Evolutionary conservation across 1,140 invertebrate genomes (phyloP).

Genomic region (Latrodectus geometricus): DNA sequence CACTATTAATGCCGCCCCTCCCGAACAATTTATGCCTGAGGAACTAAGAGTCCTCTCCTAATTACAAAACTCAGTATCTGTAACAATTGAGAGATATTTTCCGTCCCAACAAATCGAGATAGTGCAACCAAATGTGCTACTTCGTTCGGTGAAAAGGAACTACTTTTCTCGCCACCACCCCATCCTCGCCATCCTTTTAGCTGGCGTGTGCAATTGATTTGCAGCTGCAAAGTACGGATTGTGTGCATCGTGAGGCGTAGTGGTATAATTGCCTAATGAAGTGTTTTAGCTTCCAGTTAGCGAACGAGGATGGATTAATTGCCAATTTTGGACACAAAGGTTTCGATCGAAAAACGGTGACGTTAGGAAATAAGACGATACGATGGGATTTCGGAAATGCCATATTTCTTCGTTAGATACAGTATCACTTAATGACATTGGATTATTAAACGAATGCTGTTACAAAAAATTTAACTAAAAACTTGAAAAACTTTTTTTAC

Average conservation of each 20-base stretch:
- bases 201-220: conserved; percentile 34
- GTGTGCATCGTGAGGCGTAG: not conserved
- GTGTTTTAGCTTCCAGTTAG: conserved; percentile 45
- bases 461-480: too few relatives aligned
- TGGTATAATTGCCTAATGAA: conserved; percentile 55
- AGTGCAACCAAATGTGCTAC: not conserved
- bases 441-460: too few relatives aligned
- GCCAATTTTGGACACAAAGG: conserved; percentile 14
- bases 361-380: not conserved
- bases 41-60: conserved; percentile 50
- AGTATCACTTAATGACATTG: too few relatives aligned
- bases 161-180: conserved; percentile 26
- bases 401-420: not conserved
- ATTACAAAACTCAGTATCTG: conserved; percentile 54
- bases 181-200: too few relatives aligned
- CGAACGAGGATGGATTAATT: conserved; percentile 42
- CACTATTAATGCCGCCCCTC: not conserved
- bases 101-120: conserved; percentile 28
- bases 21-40: conserved; percentile 36
- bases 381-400: not conserved
- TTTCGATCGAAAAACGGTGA: not conserved
- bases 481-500: too few relatives aligned
- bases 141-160: not conserved
- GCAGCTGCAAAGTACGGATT: not conserved
- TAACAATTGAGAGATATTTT: conserved; percentile 52